Evolutionary conservation across 2,113 vertebrate genomes (phyloP), one percentile per base, ranked within the genome.

Genomic region (Holacanthus passer): DNA sequence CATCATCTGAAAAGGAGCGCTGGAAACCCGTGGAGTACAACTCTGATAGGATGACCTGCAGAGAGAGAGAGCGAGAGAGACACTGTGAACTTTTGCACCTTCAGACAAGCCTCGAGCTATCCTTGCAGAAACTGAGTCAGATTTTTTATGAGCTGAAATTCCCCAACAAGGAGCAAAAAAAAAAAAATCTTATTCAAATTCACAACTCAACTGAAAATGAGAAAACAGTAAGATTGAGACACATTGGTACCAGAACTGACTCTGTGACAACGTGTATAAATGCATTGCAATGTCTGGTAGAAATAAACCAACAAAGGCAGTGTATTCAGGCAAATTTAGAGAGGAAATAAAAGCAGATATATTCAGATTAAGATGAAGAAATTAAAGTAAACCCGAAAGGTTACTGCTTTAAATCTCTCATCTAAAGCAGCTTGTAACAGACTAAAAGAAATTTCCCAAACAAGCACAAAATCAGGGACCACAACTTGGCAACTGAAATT

Each of bases 41-140:
- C 91, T 99, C 97, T 2, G 94, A 92, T 68, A 99, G 95, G 88
- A 99, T 96, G 83, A 99, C 95, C 98, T 98, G 91, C 12, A 37
- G 50, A 58, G 53, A 77, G 27, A 22, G 10, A 37, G 11, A 3
- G 3, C 32, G 17, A 50, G 39, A 75, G 5, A 70, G 13, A 73
- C 14, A 41, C 19, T 4, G 31, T n/a, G 7, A 65, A 31, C 58
- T 20, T 20, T 56, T 32, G 35, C 45, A 35, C n/a, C 29, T 48
- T 19, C 39, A 63, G 52, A 62, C 0, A 5, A 1, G 69, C 32
- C 39, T 74, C 27, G 37, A 37, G 24, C 12, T 24, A 22, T 31
- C 32, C 47, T 74, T n/a, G 31, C 47, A 22, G 58, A 69, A n/a
- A 39, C 64, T 50, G 27, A 3, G 39, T 20, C 20, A 16, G 35